Percentiles rank a stretch among this genome's conserved stretches.
Evolutionary conservation across 1,140 invertebrate species (phyloP).

Genomic region (Nylanderia fulva): DNA sequence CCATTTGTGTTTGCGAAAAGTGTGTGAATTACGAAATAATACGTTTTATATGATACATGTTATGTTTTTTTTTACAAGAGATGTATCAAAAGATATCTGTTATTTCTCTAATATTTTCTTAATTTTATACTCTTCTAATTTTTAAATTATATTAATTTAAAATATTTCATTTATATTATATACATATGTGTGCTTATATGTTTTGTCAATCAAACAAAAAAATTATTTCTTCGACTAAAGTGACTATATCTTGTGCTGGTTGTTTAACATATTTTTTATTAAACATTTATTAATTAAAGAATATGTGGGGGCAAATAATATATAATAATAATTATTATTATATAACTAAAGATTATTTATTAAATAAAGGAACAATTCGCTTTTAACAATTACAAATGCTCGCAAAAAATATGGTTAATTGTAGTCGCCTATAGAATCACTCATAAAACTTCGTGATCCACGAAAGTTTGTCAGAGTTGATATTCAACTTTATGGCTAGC

Average conservation of each 20-base stretch:
- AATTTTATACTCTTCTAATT: neutral
- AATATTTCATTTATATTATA: neutral
- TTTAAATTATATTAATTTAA: too few species aligned
- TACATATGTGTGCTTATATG: too few species aligned
- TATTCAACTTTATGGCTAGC: neutral
- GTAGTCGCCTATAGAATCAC: neutral
- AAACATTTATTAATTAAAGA: neutral
- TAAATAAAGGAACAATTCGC: neutral
- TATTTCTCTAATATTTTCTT: neutral
- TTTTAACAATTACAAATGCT: neutral
- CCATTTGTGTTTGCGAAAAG: neutral
- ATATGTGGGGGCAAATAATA: neutral
- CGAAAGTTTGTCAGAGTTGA: neutral
- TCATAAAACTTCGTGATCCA: neutral
- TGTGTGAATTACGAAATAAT: neutral
- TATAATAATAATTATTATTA: constrained; percentile 5
- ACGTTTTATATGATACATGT: neutral
- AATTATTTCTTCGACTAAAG: neutral
- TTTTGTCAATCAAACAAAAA: neutral
- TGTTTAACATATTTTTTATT: too few species aligned
- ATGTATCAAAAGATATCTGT: neutral
- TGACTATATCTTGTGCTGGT: neutral
- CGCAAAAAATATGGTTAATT: neutral
- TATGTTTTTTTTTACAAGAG: neutral
- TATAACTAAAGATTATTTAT: neutral